Base-by-base conservation (phyloP, 2,113 vertebrate species). In the Pluvialis apricaria region DNA sequence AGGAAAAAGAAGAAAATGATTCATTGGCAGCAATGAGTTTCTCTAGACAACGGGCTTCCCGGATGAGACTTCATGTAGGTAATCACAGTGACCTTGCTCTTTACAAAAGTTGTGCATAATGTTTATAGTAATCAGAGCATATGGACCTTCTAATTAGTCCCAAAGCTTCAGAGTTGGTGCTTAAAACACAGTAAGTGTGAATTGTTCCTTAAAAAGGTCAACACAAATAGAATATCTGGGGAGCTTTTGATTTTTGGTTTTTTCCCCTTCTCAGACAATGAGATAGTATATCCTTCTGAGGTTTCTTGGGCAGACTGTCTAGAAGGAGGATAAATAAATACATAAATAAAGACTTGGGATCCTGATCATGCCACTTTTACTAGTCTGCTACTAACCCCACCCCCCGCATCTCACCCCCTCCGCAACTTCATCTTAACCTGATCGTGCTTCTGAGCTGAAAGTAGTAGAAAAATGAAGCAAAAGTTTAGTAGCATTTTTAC, bases 71-170 rank as follows among this genome's bases (percentile, higher is more conserved):
- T 78, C 64, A 86, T 5, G 17, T 32, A 81, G n/a, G 52, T 82
- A 90, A 92, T 62, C 62, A 70, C 32, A 60, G 45, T 76, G 89
- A 91, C 89, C 81, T 95, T 89, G 82, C 40, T 90, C 60, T 80
- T 93, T 91, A 60, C 8, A 79, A 42, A 86, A 89, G 15, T 86
- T 91, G 18, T 83, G 55, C 71, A 70, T 80, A 80, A 65, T 77
- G 29, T 94, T 88, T 94, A 64, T 49, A 61, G 44, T 64, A 95
- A 92, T 89, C 65, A 79, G 72, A 91, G 47, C 86, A 92, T 90
- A 88, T 55, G 73, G 88, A 62, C 52, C 21, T 68, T 26, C 69
- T 96, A 96, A 93, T 97, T 96, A 94, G 77, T 94, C 80, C 95
- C 92, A 91, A 49, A 76, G 82, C 94, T 95, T 88, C 83, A 25